Conservation (phyloP, 2,888 invertebrate species). For the Nymphalis polychloros region DNA sequence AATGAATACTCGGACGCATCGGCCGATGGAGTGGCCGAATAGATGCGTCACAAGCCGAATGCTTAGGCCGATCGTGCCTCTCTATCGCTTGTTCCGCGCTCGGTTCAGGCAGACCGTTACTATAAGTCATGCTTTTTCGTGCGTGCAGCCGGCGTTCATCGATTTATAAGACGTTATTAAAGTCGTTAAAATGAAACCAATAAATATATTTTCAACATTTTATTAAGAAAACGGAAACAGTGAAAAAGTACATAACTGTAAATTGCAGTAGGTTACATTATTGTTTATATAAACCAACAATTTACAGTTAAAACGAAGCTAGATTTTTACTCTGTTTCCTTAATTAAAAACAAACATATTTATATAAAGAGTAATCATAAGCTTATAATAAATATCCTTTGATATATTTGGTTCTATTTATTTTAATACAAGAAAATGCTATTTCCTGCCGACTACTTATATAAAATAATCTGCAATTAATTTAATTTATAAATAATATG, state of each 20-base stretch:
- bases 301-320: conserved; percentile 67
- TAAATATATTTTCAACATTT: conserved; percentile 70
- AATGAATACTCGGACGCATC: no score
- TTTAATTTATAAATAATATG: no score
- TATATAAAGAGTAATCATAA: conserved; percentile 18
- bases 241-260: conserved; percentile 82
- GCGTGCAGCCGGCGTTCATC: no score
- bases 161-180: no score
- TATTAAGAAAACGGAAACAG: conserved; percentile 82
- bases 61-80: no score
- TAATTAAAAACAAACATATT: conserved; percentile 34
- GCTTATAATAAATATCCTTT: conserved; percentile 10
- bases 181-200: conserved; percentile 8
- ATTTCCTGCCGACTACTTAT: not conserved
- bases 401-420: not conserved
- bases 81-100: no score
- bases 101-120: no score
- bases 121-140: no score
- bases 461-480: not conserved
- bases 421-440: not conserved
- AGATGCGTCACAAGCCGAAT: no score
- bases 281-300: conserved; percentile 73
- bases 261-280: conserved; percentile 78
- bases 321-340: conserved; percentile 67
- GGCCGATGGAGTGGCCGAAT: no score